Conservation (phyloP, 2,888 invertebrate species). For the Cabera pusaria region DNA sequence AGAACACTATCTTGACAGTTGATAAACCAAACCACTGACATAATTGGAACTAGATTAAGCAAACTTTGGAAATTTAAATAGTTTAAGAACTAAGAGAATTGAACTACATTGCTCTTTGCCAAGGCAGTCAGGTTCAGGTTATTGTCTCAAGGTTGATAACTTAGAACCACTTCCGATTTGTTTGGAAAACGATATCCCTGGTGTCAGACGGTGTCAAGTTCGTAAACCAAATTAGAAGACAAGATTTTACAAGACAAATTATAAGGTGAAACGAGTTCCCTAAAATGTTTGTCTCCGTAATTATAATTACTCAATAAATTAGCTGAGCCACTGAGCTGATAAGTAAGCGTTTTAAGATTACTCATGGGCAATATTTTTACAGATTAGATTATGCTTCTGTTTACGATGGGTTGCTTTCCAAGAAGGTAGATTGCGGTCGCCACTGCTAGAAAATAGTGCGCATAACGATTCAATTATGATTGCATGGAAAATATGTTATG, state of each 20-base stretch:
- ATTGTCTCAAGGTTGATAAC: conserved; percentile 7
- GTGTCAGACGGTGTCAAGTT: too few relatives aligned
- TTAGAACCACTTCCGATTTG: conserved; percentile 7
- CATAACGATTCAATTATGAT: conserved; percentile 3
- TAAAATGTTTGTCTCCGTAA: conserved; percentile 8
- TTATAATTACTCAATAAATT: conserved; percentile 7
- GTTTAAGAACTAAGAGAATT: conserved; percentile 6
- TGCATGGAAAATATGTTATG: neutral
- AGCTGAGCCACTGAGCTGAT: conserved; percentile 13
- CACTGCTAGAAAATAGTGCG: conserved; percentile 2
- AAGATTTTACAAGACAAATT: too few relatives aligned
- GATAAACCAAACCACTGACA: too few relatives aligned
- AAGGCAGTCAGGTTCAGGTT: conserved; percentile 5
- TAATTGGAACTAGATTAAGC: too few relatives aligned
- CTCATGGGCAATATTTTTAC: conserved; percentile 13
- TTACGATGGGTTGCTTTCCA: conserved; percentile 15
- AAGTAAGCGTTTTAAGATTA: conserved; percentile 13
- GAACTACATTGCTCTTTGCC: conserved; percentile 1
- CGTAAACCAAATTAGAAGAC: too few relatives aligned
- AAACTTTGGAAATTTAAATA: too few relatives aligned
- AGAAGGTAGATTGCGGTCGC: conserved; percentile 15
- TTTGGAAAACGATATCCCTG: neutral
- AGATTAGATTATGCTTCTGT: conserved; percentile 32
- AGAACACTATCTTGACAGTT: too few relatives aligned
- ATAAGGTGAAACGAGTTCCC: conserved; percentile 3